These are phyloP conservation scores for Solen grandis DNA, from an alignment of 1,140 invertebrate species.

Conservation along the genomic window DNA sequence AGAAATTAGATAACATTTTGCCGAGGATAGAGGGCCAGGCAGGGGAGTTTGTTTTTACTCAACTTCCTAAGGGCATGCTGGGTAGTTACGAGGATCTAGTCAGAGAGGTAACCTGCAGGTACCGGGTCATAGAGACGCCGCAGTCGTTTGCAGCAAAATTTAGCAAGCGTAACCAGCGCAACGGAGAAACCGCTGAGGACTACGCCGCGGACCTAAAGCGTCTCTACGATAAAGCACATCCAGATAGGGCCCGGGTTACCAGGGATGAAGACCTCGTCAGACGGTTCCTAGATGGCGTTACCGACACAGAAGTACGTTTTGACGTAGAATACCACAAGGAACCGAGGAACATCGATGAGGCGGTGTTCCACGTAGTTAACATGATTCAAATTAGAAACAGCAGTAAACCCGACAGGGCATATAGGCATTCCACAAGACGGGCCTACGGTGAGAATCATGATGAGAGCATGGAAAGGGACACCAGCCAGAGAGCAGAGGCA, in stretches of 20 bases:
- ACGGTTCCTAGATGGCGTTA: conserved; percentile 17
- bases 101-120: conserved; percentile 1
- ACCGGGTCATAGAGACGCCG: conserved; percentile 19
- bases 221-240: conserved; percentile 29
- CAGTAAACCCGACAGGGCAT: too few relatives aligned
- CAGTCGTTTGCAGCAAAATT: conserved; percentile 29
- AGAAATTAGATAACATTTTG: conserved; percentile 14
- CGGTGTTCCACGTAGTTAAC: too few relatives aligned
- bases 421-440: too few relatives aligned
- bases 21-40: conserved; percentile 14
- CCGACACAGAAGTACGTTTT: conserved; percentile 18
- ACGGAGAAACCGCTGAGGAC: not conserved
- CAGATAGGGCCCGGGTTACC: not conserved
- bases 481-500: too few relatives aligned
- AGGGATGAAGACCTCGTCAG: conserved; percentile 28
- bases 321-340: conserved; percentile 35
- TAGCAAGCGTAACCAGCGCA: conserved; percentile 6
- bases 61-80: conserved; percentile 1
- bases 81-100: not conserved
- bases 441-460: too few relatives aligned
- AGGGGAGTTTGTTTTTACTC: conserved; percentile 20
- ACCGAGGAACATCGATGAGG: conserved; percentile 10
- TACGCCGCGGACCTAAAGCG: conserved; percentile 35
- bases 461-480: too few relatives aligned
- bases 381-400: too few relatives aligned